A percentile compares a stretch with the other conserved stretches of the same genome.
phyloP scores from a whole-genome alignment of 35 echinoderm and acorn worm genomes.

The Anneissia japonica region DNA sequence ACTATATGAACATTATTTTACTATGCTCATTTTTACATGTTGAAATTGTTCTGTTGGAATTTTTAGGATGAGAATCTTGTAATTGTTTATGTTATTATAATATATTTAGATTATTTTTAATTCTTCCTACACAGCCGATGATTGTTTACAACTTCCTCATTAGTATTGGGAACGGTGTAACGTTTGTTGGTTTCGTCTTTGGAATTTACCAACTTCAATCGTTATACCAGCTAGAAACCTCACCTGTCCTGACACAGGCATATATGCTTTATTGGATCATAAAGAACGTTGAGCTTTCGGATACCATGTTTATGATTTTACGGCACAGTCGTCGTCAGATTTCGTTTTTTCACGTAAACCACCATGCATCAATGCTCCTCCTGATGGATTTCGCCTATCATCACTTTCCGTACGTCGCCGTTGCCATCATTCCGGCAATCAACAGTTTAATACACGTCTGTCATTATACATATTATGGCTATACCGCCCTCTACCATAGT shows the following conservation, averaged over 20 bases:
- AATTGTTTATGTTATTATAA: no score
- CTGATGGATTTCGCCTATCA: background rate
- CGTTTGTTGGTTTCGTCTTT: background rate
- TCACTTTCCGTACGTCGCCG: background rate
- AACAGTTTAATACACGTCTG: constrained; percentile 1
- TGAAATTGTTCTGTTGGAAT: no score
- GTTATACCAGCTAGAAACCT: background rate
- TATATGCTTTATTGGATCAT: background rate
- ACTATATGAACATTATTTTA: no score
- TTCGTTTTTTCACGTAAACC: constrained; percentile 3
- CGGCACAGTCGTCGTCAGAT: background rate
- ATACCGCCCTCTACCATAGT: background rate
- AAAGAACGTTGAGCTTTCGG: background rate
- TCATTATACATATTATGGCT: background rate
- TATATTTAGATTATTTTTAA: constrained; percentile 4
- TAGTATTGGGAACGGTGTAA: background rate
- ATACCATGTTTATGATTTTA: constrained; percentile 13
- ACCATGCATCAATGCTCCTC: background rate
- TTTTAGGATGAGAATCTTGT: no score
- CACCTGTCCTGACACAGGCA: background rate
- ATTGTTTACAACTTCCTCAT: background rate
- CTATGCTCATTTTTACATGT: no score
- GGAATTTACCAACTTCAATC: background rate
- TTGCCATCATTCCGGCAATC: background rate
- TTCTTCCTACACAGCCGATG: background rate